Base-by-base conservation (phyloP, 2,113 vertebrate genomes). In the Carassius carassius region DNA sequence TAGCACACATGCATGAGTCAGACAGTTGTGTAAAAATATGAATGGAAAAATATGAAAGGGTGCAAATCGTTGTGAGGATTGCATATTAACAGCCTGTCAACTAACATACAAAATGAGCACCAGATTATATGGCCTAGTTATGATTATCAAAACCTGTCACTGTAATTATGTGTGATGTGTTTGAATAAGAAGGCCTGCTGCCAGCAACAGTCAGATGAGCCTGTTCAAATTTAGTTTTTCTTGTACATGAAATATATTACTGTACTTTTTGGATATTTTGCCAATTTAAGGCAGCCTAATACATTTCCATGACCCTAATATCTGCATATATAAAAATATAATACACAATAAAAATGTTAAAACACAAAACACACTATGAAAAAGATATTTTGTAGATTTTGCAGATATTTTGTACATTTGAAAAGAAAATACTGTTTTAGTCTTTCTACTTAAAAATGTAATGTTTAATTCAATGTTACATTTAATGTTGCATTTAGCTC, bases 1-100 rank as follows among this genome's bases (percentile, higher is more conserved):
- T 69, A 85, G 75, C 69, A 74, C 81, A 87, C 75, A 83, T 62
- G 44, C 75, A 41, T 79, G 25, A 67, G 67, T 78, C 83, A 83
- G 80, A 72, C 81, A 65, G 72, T 54, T 49, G n/a, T 51, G 70
- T 56, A 79, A 74, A 51, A 85, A 35, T 58, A 60, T 58, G 19
- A 47, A 75, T n/a, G 56, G 73, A 2, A 41, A 41, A 41, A 49
- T 67, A 80, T 87, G 76, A 4, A 41, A n/a, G 60, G 12, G 16
- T 56, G 51, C 25, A 72, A 85, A 81, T 32, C 21, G 62, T 67
- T 4, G 19, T 51, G 14, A 67, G 62, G 25, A 65, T 67, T 67
- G 13, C 35, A 17, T 51, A 19, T 49, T 29, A 67, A 76, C 25
- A 76, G n/a, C 41, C 41, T 74, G 70, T 49, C 70, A 74, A 25